These are phyloP conservation scores for Microchrysa polita DNA, from an alignment of 2,888 invertebrate species.

Conservation along the genomic window DNA sequence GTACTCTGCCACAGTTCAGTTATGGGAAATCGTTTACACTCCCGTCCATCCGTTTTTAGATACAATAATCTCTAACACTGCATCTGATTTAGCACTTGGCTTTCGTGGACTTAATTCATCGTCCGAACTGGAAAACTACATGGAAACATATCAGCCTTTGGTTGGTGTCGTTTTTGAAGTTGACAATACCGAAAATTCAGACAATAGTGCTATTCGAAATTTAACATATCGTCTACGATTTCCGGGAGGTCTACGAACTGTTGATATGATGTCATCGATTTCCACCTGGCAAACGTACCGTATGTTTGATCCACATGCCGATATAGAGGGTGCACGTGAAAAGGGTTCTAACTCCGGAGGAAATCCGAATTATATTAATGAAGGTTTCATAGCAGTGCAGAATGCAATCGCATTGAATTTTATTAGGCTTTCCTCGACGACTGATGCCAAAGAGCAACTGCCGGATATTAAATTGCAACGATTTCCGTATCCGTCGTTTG, in stretches of 20 bases:
- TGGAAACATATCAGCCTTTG: conserved; percentile 35
- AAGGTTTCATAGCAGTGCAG: conserved; percentile 74
- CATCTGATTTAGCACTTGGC: not conserved
- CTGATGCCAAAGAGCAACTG: not conserved
- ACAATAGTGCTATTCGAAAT: conserved; percentile 57
- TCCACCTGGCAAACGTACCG: conserved; percentile 70
- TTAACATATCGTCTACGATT: conserved; percentile 68
- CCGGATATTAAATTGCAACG: conserved; percentile 61
- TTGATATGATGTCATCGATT: conserved; percentile 56
- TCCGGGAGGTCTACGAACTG: conserved; percentile 66
- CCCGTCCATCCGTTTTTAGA: conserved; percentile 47
- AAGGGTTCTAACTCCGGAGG: conserved; percentile 61
- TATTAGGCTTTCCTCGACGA: conserved; percentile 50
- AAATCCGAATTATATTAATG: conserved; percentile 64
- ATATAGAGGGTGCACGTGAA: conserved; percentile 72
- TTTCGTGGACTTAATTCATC: conserved; percentile 22
- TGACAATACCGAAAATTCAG: not conserved
- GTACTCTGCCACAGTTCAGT: not conserved
- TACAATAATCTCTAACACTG: conserved; percentile 31
- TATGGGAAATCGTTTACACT: conserved; percentile 45
- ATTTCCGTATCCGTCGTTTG: conserved; percentile 75
- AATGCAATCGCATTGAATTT: conserved; percentile 66
- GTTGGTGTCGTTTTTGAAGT: conserved; percentile 50
- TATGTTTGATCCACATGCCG: conserved; percentile 70
- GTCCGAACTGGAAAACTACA: conserved; percentile 32